Evolutionary conservation across 2,888 invertebrate genomes (phyloP).

Genomic region (Stenoptilia bipunctidactyla): DNA sequence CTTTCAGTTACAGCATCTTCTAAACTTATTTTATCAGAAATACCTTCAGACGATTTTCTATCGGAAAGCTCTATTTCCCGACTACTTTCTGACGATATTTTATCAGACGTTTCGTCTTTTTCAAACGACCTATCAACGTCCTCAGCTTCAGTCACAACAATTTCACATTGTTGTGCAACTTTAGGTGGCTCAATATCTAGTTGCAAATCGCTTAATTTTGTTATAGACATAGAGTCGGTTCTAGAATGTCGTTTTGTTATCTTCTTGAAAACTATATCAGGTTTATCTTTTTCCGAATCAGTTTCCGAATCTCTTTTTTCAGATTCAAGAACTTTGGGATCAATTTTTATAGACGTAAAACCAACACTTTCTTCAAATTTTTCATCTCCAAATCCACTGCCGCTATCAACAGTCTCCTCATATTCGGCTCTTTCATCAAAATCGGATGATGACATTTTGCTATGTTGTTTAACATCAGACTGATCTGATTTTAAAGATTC

Average conservation of each 20-base stretch:
- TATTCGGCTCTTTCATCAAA: slow-evolving; percentile 64
- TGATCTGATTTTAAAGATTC: slow-evolving; percentile 66
- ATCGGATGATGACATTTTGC: slow-evolving; percentile 59
- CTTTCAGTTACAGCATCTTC: slow-evolving; percentile 67
- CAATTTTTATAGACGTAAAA: slow-evolving; percentile 51
- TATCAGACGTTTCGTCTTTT: slow-evolving; percentile 59
- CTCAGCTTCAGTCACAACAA: slow-evolving; percentile 62
- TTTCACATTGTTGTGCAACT: slow-evolving; percentile 54
- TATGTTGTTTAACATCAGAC: slow-evolving; percentile 47
- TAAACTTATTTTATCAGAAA: slow-evolving; percentile 62
- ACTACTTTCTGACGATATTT: slow-evolving; percentile 66
- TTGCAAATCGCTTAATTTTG: slow-evolving; percentile 51
- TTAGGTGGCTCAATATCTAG: slow-evolving; percentile 34
- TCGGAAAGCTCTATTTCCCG: slow-evolving; percentile 65
- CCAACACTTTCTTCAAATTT: slow-evolving; percentile 63
- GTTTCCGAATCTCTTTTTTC: slow-evolving; percentile 52
- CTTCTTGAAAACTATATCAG: slow-evolving; percentile 53
- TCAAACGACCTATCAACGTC: slow-evolving; percentile 54
- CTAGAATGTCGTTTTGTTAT: slow-evolving; percentile 59
- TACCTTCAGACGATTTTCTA: slow-evolving; percentile 61
- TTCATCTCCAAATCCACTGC: slow-evolving; percentile 64
- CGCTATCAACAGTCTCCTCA: slow-evolving; percentile 58
- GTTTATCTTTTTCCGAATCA: slow-evolving; percentile 41
- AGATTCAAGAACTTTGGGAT: slow-evolving; percentile 33
- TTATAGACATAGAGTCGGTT: slow-evolving; percentile 58